phyloP scores from a whole-genome alignment of 2,888 invertebrate genomes.

The Pecten maximus region DNA sequence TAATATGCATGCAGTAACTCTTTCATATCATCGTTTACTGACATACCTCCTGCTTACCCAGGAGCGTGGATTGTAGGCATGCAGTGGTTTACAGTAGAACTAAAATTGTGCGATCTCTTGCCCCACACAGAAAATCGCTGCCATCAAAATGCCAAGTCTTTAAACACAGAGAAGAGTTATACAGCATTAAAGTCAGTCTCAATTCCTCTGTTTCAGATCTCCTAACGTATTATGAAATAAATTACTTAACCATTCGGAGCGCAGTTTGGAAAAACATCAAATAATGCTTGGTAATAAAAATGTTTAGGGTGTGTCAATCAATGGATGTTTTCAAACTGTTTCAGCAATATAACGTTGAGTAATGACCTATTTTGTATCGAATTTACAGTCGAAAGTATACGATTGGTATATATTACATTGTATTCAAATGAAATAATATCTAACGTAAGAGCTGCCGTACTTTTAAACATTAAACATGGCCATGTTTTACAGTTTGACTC shows the following conservation, averaged over 20 bases:
- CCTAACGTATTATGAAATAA: neutral
- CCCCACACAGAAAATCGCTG: neutral
- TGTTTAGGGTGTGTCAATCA: neutral
- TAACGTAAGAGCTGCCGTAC: no score
- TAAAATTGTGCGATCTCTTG: neutral
- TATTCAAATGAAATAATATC: neutral
- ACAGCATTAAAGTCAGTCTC: neutral
- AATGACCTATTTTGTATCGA: neutral
- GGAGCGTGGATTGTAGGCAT: neutral
- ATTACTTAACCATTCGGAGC: neutral
- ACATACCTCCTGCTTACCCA: neutral
- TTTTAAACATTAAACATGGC: no score
- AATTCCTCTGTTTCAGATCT: neutral
- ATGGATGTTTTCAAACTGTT: neutral
- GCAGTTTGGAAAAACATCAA: neutral
- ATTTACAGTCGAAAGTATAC: neutral
- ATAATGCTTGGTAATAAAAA: neutral
- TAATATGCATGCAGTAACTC: no score
- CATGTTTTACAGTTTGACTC: no score
- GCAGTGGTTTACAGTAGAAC: neutral
- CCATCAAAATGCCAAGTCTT: slow-evolving; percentile 10
- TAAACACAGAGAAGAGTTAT: neutral
- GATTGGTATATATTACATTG: neutral
- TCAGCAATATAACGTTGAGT: neutral
- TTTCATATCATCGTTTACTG: neutral